These are phyloP conservation scores for Cryptus armator DNA, from an alignment of 2,888 invertebrate genomes.

Conservation along the genomic window DNA sequence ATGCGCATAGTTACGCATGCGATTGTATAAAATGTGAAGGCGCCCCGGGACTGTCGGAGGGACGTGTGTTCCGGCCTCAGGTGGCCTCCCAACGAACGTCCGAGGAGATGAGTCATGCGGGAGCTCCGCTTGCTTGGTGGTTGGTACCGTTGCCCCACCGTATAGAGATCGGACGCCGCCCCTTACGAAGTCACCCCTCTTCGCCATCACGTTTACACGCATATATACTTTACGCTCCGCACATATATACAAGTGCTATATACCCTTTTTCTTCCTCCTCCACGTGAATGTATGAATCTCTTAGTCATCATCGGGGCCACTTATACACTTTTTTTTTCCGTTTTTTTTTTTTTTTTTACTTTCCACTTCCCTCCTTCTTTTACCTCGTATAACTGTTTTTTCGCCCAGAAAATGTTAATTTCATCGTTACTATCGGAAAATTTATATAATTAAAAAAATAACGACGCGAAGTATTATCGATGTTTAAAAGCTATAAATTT, in stretches of 20 bases:
- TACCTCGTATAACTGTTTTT: neutral
- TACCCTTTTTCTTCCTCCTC: constrained; percentile 59
- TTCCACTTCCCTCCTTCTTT: constrained; percentile 34
- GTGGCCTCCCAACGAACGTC: constrained; percentile 60
- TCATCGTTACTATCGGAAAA: neutral
- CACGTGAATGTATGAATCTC: constrained; percentile 61
- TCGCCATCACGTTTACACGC: constrained; percentile 22
- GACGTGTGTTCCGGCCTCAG: constrained; percentile 62
- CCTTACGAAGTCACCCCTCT: constrained; percentile 80
- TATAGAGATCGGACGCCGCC: constrained; percentile 70
- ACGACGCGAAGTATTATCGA: too few species aligned
- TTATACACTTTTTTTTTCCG: constrained; percentile 43
- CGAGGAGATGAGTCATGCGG: constrained; percentile 72
- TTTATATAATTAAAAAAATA: neutral
- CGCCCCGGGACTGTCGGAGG: constrained; percentile 46
- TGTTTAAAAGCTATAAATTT: too few species aligned
- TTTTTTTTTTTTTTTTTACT: constrained; percentile 40
- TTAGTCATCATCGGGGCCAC: constrained; percentile 64
- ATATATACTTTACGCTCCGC: neutral
- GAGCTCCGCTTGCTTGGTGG: constrained; percentile 64
- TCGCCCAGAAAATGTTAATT: neutral
- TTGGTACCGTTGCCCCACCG: constrained; percentile 67
- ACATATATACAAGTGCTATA: constrained; percentile 18
- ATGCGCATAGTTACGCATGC: constrained; percentile 26
- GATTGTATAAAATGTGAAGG: constrained; percentile 50